Evolutionary conservation across 2,113 vertebrate genomes (phyloP).

Genomic region (Uropsilus gracilis): DNA sequence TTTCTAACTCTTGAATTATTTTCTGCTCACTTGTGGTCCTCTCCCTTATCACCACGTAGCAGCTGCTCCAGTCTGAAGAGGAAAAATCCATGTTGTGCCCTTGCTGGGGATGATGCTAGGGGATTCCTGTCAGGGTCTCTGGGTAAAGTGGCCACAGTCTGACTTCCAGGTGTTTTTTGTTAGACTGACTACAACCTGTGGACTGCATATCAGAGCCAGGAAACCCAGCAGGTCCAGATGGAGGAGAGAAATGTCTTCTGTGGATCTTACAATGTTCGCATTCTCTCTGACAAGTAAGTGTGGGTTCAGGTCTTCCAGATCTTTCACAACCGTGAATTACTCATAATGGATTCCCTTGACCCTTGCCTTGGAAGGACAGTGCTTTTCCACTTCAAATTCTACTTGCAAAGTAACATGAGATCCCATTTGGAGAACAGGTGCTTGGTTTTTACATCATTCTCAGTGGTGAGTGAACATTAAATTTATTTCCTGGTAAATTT

Average conservation of each 20-base stretch:
- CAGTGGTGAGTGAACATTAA: no score
- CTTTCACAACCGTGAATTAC: neutral
- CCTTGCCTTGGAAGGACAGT: neutral
- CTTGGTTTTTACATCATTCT: slow-evolving; percentile 9
- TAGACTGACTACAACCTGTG: slow-evolving; percentile 78
- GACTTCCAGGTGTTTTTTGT: slow-evolving; percentile 25
- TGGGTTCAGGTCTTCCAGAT: neutral
- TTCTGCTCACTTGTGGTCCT: neutral
- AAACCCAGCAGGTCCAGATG: slow-evolving; percentile 85
- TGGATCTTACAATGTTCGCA: slow-evolving; percentile 86
- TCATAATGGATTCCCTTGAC: neutral
- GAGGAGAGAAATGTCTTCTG: slow-evolving; percentile 96
- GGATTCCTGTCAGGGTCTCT: neutral
- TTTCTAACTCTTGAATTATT: neutral
- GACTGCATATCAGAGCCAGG: slow-evolving; percentile 83
- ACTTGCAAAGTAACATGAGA: neutral
- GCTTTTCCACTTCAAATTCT: neutral
- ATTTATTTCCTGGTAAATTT: neutral
- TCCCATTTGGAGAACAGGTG: neutral
- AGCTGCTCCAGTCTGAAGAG: neutral
- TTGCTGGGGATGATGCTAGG: neutral
- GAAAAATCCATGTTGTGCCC: neutral
- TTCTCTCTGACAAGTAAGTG: slow-evolving; percentile 89
- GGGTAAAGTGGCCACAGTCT: neutral
- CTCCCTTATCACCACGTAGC: fast-evolving